These are phyloP conservation scores for Beaufortia kweichowensis DNA, from an alignment of 2,113 vertebrate species.

Conservation along the genomic window DNA sequence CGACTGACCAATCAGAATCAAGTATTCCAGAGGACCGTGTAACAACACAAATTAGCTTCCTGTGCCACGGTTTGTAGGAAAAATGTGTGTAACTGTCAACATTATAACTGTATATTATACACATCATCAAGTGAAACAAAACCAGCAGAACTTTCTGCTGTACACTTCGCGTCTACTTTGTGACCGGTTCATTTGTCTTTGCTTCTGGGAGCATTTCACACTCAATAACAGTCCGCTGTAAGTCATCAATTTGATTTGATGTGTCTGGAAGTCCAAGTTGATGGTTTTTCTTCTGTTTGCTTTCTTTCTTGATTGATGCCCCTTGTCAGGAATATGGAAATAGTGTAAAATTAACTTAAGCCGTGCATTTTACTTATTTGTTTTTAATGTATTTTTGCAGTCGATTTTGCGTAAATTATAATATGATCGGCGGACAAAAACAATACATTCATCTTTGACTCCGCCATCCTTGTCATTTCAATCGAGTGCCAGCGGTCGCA, in stretches of 20 bases:
- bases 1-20: too few species aligned
- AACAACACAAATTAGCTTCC: too few species aligned
- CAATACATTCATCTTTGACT: not conserved
- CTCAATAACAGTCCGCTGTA: slow-evolving; percentile 39
- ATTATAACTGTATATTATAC: not conserved
- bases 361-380: slow-evolving; percentile 20
- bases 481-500: not conserved
- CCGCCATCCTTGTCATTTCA: not conserved
- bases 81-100: too few species aligned
- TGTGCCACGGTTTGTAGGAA: too few species aligned
- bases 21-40: too few species aligned
- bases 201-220: slow-evolving; percentile 40
- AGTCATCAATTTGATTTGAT: slow-evolving; percentile 38
- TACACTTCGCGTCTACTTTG: not conserved
- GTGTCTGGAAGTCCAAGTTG: slow-evolving; percentile 39
- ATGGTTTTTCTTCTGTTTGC: slow-evolving; percentile 7
- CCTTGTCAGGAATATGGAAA: slow-evolving; percentile 15
- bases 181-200: slow-evolving; percentile 9
- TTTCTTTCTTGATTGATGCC: slow-evolving; percentile 23
- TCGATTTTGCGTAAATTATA: not conserved
- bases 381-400: slow-evolving; percentile 23
- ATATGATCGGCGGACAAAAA: not conserved
- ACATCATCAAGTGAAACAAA: slow-evolving; percentile 7
- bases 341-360: slow-evolving; percentile 34
- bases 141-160: not conserved